A percentile compares a stretch with the other conserved stretches of the same genome.
Conservation (phyloP, 1,140 invertebrate genomes). For the Eupeodes corollae region DNA sequence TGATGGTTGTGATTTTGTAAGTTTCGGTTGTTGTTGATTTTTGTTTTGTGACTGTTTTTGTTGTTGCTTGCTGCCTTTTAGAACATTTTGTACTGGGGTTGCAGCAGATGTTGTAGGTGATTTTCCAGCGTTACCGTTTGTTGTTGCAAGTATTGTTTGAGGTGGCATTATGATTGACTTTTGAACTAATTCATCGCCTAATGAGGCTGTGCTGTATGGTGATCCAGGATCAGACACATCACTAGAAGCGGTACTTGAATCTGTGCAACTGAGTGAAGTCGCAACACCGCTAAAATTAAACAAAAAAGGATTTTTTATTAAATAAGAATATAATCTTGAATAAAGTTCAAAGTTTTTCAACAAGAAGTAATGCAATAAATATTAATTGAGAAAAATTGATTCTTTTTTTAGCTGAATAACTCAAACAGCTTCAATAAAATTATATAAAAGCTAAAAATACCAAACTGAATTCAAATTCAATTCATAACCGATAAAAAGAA, state of each 20-base stretch:
- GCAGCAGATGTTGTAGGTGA: background rate
- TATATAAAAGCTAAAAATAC: too few relatives aligned
- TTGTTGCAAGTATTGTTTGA: conserved; percentile 8
- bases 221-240: conserved; percentile 71
- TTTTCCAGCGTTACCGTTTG: background rate
- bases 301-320: too few relatives aligned
- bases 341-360: too few relatives aligned
- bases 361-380: too few relatives aligned
- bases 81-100: background rate
- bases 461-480: too few relatives aligned
- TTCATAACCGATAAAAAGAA: too few relatives aligned
- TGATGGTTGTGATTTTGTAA: background rate
- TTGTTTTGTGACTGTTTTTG: conserved; percentile 7
- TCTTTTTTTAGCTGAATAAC: too few relatives aligned
- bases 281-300: conserved; percentile 50
- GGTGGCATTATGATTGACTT: conserved; percentile 33
- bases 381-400: too few relatives aligned
- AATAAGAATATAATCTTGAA: too few relatives aligned
- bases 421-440: too few relatives aligned
- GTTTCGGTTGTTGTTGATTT: conserved; percentile 7
- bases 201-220: conserved; percentile 54
- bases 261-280: conserved; percentile 52
- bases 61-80: too few relatives aligned
- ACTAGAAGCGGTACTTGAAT: conserved; percentile 55
- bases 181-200: conserved; percentile 40